Conservation (phyloP, 1,140 invertebrate species). For the Popillia japonica region DNA sequence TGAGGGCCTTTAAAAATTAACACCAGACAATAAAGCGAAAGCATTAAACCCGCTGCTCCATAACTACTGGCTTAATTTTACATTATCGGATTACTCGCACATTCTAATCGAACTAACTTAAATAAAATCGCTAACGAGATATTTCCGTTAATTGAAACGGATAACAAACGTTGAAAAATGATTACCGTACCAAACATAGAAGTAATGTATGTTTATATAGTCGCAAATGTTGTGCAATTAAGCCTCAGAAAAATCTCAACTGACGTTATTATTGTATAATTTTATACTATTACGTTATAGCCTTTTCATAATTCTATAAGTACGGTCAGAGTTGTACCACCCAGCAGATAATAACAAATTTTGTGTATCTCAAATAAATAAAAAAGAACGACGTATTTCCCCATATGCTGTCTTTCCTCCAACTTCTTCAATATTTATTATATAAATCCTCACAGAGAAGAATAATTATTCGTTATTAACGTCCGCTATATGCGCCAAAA, state of each 20-base stretch:
- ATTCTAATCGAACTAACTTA: conserved; percentile 28
- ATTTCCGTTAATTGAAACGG: background rate
- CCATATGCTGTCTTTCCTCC: too few species aligned
- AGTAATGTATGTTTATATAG: too few species aligned
- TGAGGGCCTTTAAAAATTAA: conserved; percentile 27
- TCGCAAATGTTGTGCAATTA: too few species aligned
- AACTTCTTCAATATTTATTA: background rate
- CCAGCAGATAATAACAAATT: too few species aligned
- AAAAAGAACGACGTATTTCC: too few species aligned
- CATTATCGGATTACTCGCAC: conserved; percentile 31
- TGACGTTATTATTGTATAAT: too few species aligned
- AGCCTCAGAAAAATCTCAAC: too few species aligned
- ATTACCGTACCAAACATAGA: background rate
- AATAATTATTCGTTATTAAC: conserved; percentile 32
- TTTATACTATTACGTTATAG: too few species aligned
- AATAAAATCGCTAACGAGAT: conserved; percentile 23
- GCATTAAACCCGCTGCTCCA: conserved; percentile 22
- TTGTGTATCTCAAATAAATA: too few species aligned
- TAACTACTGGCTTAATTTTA: conserved; percentile 33
- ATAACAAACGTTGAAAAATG: background rate
- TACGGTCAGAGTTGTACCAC: too few species aligned
- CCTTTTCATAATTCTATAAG: too few species aligned
- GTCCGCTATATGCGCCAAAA: background rate
- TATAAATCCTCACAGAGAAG: background rate
- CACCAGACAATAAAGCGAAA: conserved; percentile 33